Percentiles rank a stretch among this genome's conserved stretches.
Evolutionary conservation across 2,888 invertebrate species (phyloP).

Genomic region (Ophioninae sp.): DNA sequence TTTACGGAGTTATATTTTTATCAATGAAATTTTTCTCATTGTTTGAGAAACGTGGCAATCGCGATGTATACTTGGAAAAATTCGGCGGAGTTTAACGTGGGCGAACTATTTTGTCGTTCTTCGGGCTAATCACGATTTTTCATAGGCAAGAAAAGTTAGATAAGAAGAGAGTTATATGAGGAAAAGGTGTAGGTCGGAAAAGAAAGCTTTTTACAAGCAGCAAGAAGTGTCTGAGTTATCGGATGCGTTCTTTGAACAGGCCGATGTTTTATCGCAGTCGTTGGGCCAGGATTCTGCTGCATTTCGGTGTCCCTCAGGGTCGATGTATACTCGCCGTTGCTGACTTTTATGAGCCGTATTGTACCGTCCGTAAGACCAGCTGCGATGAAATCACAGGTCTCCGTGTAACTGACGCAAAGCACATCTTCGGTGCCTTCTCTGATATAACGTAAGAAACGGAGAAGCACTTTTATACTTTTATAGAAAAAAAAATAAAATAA

Average conservation of each 20-base stretch:
- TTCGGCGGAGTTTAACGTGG: background rate
- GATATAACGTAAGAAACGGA: constrained; percentile 17
- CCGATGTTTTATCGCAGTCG: constrained; percentile 85
- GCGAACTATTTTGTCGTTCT: background rate
- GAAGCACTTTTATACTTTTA: background rate
- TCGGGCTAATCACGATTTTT: background rate
- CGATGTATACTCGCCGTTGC: constrained; percentile 81
- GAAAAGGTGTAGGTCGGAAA: background rate
- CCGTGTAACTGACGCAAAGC: constrained; percentile 85
- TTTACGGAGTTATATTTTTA: too few relatives aligned
- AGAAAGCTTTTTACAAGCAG: constrained; percentile 82
- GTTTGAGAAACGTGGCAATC: background rate
- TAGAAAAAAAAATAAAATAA: background rate
- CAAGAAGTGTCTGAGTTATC: constrained; percentile 83
- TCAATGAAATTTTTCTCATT: too few relatives aligned
- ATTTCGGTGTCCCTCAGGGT: constrained; percentile 84
- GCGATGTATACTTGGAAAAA: background rate
- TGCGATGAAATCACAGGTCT: constrained; percentile 84
- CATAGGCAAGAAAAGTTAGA: background rate
- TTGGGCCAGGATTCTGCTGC: constrained; percentile 82
- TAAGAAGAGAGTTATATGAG: background rate
- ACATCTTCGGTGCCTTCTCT: constrained; percentile 83
- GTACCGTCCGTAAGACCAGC: constrained; percentile 85
- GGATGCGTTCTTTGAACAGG: constrained; percentile 84
- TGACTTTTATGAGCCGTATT: constrained; percentile 83